Base-by-base conservation (phyloP, 2,888 invertebrate genomes). In the Chaetogeoica ovagalla region DNA sequence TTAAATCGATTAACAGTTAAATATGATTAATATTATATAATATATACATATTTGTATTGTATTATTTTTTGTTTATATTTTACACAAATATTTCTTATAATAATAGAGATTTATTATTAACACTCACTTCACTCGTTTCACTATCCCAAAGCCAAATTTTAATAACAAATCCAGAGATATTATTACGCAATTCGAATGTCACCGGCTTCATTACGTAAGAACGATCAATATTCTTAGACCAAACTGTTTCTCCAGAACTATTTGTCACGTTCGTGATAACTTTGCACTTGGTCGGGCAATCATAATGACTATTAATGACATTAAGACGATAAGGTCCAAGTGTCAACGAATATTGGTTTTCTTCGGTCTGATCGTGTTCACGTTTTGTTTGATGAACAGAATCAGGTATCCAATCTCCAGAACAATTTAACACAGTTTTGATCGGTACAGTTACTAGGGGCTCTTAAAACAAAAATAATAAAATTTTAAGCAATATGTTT, bases 161-260 rank as follows among this genome's bases (percentile, higher is more conserved):
- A 1, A 79, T 63, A n/a, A 71, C 23, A 55, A 71, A 79, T 62
- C 79, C 79, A 9, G 70, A 79, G 5, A 79, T 79, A 57, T 79
- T 79, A 7, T 79, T 71, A 4, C 71, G 79, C 6, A 79, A 4
- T 39, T 79, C 79, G 63, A 79, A 79, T 6, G 71, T 63, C 2
- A 71, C 70, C 23, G 79, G 79, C 9, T 71, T 79, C 79, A 79
- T 79, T 19, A 70, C 65, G 57, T 79, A 79, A n/a, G 79, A 55
- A 3, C n/a, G 55, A n/a, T 79, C 60, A n/a, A 39, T 23, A 43
- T 79, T 37, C 43, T 57, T 71, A 0, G 71, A 79, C 79, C 79
- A 79, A n/a, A 79, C 57, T 15, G 19, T 57, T 70, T 71, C 71
- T 0, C 71, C 71, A 65, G n/a, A 43, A 43, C 57, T 79, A 23